A percentile compares a stretch with the other conserved stretches of the same genome.
Conservation (phyloP, 2,888 invertebrate species). For the Melipona beecheii region DNA sequence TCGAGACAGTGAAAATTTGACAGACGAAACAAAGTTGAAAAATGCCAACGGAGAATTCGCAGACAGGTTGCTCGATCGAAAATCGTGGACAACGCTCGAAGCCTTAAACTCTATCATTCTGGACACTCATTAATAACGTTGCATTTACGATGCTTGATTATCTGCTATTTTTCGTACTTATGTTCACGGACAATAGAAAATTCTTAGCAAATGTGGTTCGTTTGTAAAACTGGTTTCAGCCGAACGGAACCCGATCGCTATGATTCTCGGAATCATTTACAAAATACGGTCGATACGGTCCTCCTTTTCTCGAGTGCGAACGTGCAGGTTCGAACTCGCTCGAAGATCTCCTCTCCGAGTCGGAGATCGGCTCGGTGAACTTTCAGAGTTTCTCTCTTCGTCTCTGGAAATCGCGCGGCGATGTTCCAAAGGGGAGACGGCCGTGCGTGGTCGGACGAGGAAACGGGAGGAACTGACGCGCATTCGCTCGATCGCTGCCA, state of each 20-base stretch:
- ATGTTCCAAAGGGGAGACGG: not conserved
- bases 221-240: constrained; percentile 48
- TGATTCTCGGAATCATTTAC: constrained; percentile 42
- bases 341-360: constrained; percentile 10
- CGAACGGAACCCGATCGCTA: constrained; percentile 9
- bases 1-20: no score
- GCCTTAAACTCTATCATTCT: constrained; percentile 31
- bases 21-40: not conserved
- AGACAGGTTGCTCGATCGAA: not conserved
- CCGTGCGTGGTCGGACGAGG: not conserved
- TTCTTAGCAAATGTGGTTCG: constrained; percentile 65
- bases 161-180: constrained; percentile 47
- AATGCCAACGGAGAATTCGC: not conserved
- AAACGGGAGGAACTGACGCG: not conserved
- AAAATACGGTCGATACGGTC: constrained; percentile 50
- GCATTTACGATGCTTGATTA: constrained; percentile 49
- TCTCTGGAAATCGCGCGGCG: not conserved
- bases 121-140: constrained; percentile 52
- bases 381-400: not conserved
- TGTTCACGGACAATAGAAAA: constrained; percentile 64
- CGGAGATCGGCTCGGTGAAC: not conserved
- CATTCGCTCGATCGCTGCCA: not conserved
- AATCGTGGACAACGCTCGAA: constrained; percentile 7
- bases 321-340: constrained; percentile 11
- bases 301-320: not conserved